A percentile compares a stretch with the other conserved stretches of the same genome.
Conservation (phyloP, 2,888 invertebrate species). For the Tachina lurida region DNA sequence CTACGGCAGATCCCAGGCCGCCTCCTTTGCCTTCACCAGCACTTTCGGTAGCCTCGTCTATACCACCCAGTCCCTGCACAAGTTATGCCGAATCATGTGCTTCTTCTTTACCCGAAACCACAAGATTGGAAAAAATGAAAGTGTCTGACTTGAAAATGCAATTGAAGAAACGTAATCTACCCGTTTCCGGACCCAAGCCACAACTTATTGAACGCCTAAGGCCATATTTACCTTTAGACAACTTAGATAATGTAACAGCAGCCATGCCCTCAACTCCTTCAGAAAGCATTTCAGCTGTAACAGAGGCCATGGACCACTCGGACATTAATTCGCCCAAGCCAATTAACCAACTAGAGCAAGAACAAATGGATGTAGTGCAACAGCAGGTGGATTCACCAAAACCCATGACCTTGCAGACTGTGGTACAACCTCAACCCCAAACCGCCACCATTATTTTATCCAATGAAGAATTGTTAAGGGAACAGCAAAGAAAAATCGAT, state of each 20-base stretch:
- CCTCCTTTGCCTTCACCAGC: conserved; percentile 84
- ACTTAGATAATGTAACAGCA: conserved; percentile 80
- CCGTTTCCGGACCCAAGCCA: conserved; percentile 98
- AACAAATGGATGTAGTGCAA: conserved; percentile 82
- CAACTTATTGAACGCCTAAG: conserved; percentile 96
- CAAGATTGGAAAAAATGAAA: conserved; percentile 96
- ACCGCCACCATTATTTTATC: conserved; percentile 81
- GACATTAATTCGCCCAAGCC: conserved; percentile 76
- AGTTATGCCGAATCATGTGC: conserved; percentile 80
- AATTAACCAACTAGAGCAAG: conserved; percentile 76
- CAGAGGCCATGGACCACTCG: conserved; percentile 79
- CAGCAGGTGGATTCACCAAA: conserved; percentile 81
- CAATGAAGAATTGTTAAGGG: conserved; percentile 90
- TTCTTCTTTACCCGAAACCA: conserved; percentile 80
- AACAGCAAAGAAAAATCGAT: conserved; percentile 94
- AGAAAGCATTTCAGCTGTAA: conserved; percentile 70
- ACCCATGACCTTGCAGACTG: conserved; percentile 78
- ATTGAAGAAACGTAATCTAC: conserved; percentile 95
- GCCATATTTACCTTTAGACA: conserved; percentile 85
- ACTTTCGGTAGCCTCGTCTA: conserved; percentile 83
- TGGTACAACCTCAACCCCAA: conserved; percentile 79
- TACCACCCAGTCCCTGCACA: conserved; percentile 82
- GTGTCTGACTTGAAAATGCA: conserved; percentile 97
- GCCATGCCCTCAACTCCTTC: conserved; percentile 76
- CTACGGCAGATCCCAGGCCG: conserved; percentile 76